Percentiles rank a stretch among this genome's conserved stretches.
phyloP scores from a whole-genome alignment of 2,797 vertebrate genomes.

The Aldrovandia affinis region DNA sequence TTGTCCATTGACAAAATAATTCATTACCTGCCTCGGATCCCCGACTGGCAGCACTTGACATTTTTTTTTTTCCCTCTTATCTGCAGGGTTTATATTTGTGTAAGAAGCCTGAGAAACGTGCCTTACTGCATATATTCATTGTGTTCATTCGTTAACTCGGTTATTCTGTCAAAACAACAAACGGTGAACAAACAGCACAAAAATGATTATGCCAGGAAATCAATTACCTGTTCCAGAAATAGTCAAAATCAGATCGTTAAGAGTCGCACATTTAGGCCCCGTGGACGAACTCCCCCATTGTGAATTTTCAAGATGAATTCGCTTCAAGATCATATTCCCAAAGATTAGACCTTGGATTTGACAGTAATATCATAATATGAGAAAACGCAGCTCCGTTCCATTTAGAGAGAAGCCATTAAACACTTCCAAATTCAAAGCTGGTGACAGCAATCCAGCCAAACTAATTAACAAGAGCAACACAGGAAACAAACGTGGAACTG shows the following conservation, averaged over 20 bases:
- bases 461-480: slow-evolving; percentile 14
- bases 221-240: background rate
- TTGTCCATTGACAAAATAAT: background rate
- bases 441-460: background rate
- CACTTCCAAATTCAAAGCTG: background rate
- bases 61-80: background rate
- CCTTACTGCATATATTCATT: background rate
- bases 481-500: background rate
- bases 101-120: background rate
- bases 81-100: background rate
- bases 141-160: background rate
- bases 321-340: background rate
- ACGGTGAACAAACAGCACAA: background rate
- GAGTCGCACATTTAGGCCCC: background rate
- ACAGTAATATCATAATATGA: background rate
- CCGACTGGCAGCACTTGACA: background rate
- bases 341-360: background rate
- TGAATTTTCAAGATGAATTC: background rate
- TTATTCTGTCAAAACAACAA: background rate
- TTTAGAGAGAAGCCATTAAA: slow-evolving; percentile 1
- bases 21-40: background rate
- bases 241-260: background rate
- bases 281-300: background rate
- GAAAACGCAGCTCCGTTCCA: background rate
- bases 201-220: slow-evolving; percentile 1